These are phyloP conservation scores for Symphodus melops DNA, from an alignment of 2,113 vertebrate genomes.

Conservation along the genomic window DNA sequence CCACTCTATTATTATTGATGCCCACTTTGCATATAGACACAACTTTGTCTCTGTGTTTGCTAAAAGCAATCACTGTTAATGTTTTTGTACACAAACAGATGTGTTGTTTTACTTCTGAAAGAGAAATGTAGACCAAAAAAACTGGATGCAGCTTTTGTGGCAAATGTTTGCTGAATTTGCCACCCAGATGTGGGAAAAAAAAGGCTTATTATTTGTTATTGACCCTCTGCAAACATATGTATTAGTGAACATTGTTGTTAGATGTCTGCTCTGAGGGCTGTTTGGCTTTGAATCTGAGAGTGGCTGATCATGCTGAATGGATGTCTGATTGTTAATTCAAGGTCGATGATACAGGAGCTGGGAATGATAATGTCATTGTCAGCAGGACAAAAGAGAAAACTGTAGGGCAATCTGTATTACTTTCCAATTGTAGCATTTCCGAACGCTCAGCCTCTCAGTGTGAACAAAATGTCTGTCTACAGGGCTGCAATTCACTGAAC, in stretches of 20 bases:
- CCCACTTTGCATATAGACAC: background rate
- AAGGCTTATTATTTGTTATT: slow-evolving; percentile 18
- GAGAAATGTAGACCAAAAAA: background rate
- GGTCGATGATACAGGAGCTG: slow-evolving; percentile 34
- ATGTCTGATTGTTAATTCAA: slow-evolving; percentile 22
- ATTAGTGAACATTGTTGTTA: slow-evolving; percentile 31
- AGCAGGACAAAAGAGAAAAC: slow-evolving; percentile 28
- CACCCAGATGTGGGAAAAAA: background rate
- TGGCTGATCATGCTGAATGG: slow-evolving; percentile 21
- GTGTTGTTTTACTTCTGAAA: slow-evolving; percentile 1
- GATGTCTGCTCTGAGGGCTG: slow-evolving; percentile 27
- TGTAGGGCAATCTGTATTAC: background rate
- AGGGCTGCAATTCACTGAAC: background rate
- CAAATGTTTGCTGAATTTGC: slow-evolving; percentile 30
- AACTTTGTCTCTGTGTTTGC: slow-evolving; percentile 12
- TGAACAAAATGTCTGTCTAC: background rate
- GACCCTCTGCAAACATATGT: slow-evolving; percentile 35
- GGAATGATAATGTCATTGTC: slow-evolving; percentile 41
- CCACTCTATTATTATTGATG: slow-evolving; percentile 19
- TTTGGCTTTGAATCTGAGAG: slow-evolving; percentile 23
- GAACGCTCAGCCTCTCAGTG: background rate
- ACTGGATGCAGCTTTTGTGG: slow-evolving; percentile 13
- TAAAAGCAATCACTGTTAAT: slow-evolving; percentile 22
- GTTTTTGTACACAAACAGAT: slow-evolving; percentile 21
- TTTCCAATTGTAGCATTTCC: slow-evolving; percentile 27